Percentiles rank a stretch among this genome's conserved stretches.
Evolutionary conservation across 2,888 invertebrate genomes (phyloP).

Genomic region (Nipponacmea schrenckii): DNA sequence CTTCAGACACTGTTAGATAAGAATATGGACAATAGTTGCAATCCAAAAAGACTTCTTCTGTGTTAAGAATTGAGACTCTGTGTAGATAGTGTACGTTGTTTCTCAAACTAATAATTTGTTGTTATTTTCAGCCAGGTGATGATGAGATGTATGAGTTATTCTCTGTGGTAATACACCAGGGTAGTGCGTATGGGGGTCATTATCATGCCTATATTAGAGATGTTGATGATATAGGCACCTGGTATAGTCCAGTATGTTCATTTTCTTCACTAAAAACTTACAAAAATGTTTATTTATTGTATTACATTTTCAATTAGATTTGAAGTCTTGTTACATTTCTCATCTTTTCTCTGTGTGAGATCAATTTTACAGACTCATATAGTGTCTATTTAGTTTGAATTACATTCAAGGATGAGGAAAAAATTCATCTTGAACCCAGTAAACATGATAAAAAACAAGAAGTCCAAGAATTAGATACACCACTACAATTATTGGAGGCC

Average conservation of each 20-base stretch:
- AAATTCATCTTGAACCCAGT: conserved; percentile 46
- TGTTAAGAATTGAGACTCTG: too few relatives aligned
- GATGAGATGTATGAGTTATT: conserved; percentile 64
- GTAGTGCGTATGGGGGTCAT: conserved; percentile 68
- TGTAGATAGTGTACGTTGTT: too few relatives aligned
- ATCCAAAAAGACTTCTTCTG: too few relatives aligned
- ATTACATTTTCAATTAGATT: neutral
- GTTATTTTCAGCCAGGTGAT: conserved; percentile 21
- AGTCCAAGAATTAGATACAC: conserved; percentile 58
- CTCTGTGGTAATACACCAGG: conserved; percentile 67
- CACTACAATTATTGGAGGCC: conserved; percentile 56
- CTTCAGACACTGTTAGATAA: too few relatives aligned
- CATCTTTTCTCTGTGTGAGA: neutral
- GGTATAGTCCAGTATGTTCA: conserved; percentile 62
- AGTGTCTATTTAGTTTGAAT: neutral
- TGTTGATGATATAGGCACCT: conserved; percentile 63
- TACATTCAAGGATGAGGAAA: conserved; percentile 52
- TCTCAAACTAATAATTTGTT: too few relatives aligned
- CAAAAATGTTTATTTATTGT: neutral
- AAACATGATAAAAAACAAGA: conserved; percentile 48
- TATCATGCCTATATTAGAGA: conserved; percentile 68
- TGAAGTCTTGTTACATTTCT: neutral
- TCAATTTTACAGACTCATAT: neutral
- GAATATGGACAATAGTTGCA: too few relatives aligned
- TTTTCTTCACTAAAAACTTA: neutral